Conservation (phyloP, 2,113 vertebrate genomes). For the Clinocottus analis region DNA sequence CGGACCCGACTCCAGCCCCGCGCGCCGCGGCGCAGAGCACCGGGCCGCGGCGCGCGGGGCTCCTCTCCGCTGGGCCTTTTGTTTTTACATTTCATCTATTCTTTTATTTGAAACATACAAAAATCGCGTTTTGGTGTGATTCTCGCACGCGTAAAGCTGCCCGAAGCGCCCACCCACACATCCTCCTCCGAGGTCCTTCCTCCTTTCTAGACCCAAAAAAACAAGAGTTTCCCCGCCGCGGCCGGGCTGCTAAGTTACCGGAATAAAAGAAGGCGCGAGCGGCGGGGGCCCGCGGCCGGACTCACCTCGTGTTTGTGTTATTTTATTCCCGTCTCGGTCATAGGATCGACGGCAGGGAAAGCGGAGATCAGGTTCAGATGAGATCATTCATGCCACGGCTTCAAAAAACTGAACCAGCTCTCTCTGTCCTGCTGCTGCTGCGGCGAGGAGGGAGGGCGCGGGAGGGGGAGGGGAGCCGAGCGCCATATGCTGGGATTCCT, state of each 20-base stretch:
- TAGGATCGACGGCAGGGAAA: conserved; percentile 79
- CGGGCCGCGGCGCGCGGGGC: too few species aligned
- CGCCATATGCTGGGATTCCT: too few species aligned
- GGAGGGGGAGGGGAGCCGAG: too few species aligned
- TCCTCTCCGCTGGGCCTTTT: too few species aligned
- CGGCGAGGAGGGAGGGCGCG: too few species aligned
- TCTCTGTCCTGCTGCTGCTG: neutral
- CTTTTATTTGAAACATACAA: neutral
- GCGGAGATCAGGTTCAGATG: conserved; percentile 80
- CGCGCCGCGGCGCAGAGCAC: too few species aligned
- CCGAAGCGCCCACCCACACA: conserved; percentile 64
- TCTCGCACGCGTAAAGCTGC: too few species aligned
- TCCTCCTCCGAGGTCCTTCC: conserved; percentile 68
- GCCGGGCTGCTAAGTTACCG: conserved; percentile 46
- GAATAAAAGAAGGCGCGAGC: too few species aligned
- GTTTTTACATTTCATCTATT: too few species aligned
- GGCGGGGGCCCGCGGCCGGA: conserved; percentile 1
- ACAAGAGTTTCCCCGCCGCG: conserved; percentile 64
- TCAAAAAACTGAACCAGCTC: conserved; percentile 73
- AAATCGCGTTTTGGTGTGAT: too few species aligned
- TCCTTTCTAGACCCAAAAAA: conserved; percentile 63
- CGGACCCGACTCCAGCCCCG: too few species aligned
- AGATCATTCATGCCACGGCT: conserved; percentile 85
- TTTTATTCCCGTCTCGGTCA: conserved; percentile 79
- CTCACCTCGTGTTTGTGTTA: conserved; percentile 77